Evolutionary conservation across 2,113 vertebrate genomes (phyloP).

Genomic region (Tyto alba): DNA sequence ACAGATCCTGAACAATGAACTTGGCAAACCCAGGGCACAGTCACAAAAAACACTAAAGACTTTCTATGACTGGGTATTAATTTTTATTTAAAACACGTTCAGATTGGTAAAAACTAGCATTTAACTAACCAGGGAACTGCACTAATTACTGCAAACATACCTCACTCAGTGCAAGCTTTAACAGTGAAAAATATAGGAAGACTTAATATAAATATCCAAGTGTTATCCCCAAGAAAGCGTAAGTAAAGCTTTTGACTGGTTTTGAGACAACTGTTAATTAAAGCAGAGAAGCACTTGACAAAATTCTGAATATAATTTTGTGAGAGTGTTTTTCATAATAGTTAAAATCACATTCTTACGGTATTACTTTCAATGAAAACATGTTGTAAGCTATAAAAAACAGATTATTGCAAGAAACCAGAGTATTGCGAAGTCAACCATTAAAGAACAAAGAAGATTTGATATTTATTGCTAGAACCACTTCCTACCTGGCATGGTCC

Average conservation of each 20-base stretch:
- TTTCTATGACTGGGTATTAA: not conserved
- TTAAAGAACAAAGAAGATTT: not conserved
- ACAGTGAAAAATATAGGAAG: not conserved
- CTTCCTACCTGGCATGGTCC: constrained; percentile 90
- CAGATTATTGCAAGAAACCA: not conserved
- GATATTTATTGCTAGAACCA: not conserved
- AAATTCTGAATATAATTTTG: not conserved
- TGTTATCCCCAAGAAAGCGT: not conserved
- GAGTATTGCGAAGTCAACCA: not conserved
- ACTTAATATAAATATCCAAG: not conserved
- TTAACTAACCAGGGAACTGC: not conserved
- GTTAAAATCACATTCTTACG: not conserved
- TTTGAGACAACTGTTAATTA: not conserved
- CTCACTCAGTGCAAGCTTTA: not conserved
- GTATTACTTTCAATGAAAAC: not conserved
- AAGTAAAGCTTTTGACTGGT: not conserved
- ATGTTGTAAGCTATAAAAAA: not conserved
- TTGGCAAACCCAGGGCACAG: not conserved
- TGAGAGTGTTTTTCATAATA: not conserved
- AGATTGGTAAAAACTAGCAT: not conserved
- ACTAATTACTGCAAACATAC: not conserved
- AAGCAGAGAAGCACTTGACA: not conserved
- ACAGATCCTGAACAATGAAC: not conserved
- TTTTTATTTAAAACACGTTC: not conserved
- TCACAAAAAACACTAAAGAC: not conserved